Evolutionary conservation across 2,888 invertebrate genomes (phyloP), one percentile per base, ranked within the genome.

Genomic region (Yponomeuta evonymella): DNA sequence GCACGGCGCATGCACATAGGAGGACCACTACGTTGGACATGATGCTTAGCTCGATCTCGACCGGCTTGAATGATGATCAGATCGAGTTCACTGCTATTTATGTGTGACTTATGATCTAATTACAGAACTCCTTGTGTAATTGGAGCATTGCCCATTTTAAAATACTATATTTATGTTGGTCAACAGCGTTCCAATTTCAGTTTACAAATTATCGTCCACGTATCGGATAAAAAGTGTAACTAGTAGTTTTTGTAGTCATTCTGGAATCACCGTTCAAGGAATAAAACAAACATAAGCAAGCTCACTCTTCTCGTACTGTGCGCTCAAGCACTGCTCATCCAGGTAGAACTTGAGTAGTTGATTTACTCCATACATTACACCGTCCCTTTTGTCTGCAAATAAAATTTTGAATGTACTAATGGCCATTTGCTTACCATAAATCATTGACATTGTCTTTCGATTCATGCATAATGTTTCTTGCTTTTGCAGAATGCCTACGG

Each of bases 261-360:
- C 43, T 67, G 23, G 67, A 67, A 43, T 48, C 23, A 48, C 12
- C 67, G n/a, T 48, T 67, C 67, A 43, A 67, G 48, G 67, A 48
- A 43, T 29, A 15, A 36, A n/a, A 48, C 9, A n/a, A 67, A 67
- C 15, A 69, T 69, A 51, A n/a, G 29, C 48, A 69, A 69, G 29
- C n/a, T 69, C 15, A 48, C 51, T 30, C 23, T 51, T 30, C 51
- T 51, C 10, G 43, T 69, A 4, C 29, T 69, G 33, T 69, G 29
- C 48, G 58, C 68, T 30, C 58, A 51, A 29, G 51, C 68, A 4
- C 29, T 69, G 4, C 29, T 69, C 48, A 51, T 69, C 48, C 68
- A 69, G 68, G 67, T 67, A 48, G 12, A 58, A 58, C 15, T 58
- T 12, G 1, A 43, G 8, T 0, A 9, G 3, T 58, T 5, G 33